phyloP scores from a whole-genome alignment of 2,797 vertebrate genomes.

The Mallotus villosus region DNA sequence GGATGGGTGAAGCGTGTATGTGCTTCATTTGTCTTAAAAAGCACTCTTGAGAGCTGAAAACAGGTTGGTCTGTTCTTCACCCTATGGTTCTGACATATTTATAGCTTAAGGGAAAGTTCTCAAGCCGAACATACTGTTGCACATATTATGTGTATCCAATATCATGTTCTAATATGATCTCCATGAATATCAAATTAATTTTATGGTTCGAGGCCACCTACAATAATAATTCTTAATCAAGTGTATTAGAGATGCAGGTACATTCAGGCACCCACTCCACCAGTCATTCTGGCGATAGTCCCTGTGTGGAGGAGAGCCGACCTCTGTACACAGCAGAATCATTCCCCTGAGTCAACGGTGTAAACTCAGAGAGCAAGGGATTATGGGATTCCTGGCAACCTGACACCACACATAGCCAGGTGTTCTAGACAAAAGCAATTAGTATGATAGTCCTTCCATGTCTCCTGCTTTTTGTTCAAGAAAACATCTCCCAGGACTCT shows the following conservation, averaged over 20 bases:
- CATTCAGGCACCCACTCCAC: constrained; percentile 35
- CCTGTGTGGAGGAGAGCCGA: constrained; percentile 59
- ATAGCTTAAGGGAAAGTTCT: too few relatives aligned
- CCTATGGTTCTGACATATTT: constrained; percentile 16
- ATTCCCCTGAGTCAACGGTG: constrained; percentile 46
- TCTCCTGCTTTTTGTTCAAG: neutral
- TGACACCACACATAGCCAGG: constrained; percentile 32
- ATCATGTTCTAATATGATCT: constrained; percentile 32
- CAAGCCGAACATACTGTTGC: neutral
- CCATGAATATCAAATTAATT: constrained; percentile 57
- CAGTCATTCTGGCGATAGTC: constrained; percentile 54
- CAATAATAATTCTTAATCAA: constrained; percentile 62
- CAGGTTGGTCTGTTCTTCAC: constrained; percentile 30
- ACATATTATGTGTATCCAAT: neutral
- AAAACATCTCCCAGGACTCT: neutral
- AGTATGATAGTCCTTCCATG: constrained; percentile 36
- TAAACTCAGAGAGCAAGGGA: constrained; percentile 29
- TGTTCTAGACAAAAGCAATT: constrained; percentile 58
- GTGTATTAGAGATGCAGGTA: constrained; percentile 62
- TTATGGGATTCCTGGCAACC: constrained; percentile 57
- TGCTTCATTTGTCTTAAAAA: constrained; percentile 44
- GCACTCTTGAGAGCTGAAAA: constrained; percentile 46
- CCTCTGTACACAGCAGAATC: constrained; percentile 38
- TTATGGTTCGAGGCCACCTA: constrained; percentile 35
- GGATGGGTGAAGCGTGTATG: constrained; percentile 30